phyloP scores from a whole-genome alignment of 2,888 invertebrate genomes.

The Acanthosepion pharaonis region DNA sequence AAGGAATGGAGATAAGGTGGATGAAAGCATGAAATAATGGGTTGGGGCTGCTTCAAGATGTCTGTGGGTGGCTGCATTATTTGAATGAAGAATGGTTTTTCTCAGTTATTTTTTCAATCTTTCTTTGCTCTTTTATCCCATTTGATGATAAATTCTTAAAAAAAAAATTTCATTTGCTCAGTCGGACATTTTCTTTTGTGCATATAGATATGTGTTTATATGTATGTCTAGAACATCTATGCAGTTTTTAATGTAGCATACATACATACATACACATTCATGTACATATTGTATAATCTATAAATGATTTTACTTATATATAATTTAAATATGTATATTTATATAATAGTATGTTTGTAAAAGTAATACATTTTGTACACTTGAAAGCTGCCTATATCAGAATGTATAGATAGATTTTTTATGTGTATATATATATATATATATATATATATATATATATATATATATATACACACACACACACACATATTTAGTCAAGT shows the following conservation, averaged over 20 bases:
- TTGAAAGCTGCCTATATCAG: too few species aligned
- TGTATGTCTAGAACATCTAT: not conserved
- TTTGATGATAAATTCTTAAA: not conserved
- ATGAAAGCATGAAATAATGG: not conserved
- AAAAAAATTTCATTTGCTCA: not conserved
- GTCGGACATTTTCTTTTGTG: not conserved
- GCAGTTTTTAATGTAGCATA: not conserved
- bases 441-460: not conserved
- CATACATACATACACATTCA: too few species aligned
- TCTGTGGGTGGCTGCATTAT: constrained; percentile 33
- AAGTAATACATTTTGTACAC: too few species aligned
- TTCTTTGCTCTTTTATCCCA: not conserved
- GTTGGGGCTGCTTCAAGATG: not conserved
- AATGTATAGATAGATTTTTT: too few species aligned
- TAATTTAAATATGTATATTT: too few species aligned
- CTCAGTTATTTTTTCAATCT: not conserved
- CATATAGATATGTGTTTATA: not conserved
- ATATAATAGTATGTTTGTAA: too few species aligned
- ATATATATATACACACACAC: not conserved
- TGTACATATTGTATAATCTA: too few species aligned
- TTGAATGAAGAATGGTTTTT: not conserved
- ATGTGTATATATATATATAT: too few species aligned
- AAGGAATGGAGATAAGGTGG: not conserved
- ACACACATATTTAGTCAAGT: too few species aligned
- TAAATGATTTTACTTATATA: too few species aligned